Conservation (phyloP, 2,888 invertebrate species). For the Tipula confusa region DNA sequence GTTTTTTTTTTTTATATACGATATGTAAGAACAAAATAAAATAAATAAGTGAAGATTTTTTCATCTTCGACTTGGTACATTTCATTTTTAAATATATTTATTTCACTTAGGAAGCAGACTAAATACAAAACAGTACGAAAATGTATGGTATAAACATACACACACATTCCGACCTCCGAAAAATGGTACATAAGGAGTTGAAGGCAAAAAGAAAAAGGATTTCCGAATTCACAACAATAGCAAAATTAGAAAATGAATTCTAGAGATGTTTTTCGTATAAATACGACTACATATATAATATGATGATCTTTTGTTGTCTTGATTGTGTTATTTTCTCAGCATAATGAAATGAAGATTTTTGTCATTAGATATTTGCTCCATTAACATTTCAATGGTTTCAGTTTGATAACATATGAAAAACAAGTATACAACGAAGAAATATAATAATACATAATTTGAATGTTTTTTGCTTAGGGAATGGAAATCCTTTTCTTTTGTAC, state of each 20-base stretch:
- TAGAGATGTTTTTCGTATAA: neutral
- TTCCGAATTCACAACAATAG: neutral
- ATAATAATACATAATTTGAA: conserved; percentile 25
- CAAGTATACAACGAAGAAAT: neutral
- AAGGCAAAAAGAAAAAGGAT: neutral
- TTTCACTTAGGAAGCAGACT: neutral
- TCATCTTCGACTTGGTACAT: neutral
- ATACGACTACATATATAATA: neutral
- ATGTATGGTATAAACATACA: neutral
- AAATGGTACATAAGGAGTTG: neutral
- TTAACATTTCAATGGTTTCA: conserved; percentile 12
- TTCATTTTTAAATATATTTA: neutral
- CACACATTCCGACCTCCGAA: neutral
- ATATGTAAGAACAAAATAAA: neutral
- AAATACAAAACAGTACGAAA: too few relatives aligned
- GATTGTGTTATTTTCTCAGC: neutral
- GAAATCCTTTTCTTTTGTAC: neutral
- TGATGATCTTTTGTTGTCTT: conserved; percentile 20
- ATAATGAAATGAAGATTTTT: conserved; percentile 20
- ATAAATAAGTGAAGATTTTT: neutral
- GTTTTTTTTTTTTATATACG: neutral
- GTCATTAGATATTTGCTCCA: conserved; percentile 20
- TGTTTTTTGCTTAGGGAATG: conserved; percentile 5
- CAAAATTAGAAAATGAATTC: neutral
- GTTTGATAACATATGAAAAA: neutral